Evolutionary conservation across 2,888 invertebrate genomes (phyloP).

Genomic region (Cremastinae sp.): DNA sequence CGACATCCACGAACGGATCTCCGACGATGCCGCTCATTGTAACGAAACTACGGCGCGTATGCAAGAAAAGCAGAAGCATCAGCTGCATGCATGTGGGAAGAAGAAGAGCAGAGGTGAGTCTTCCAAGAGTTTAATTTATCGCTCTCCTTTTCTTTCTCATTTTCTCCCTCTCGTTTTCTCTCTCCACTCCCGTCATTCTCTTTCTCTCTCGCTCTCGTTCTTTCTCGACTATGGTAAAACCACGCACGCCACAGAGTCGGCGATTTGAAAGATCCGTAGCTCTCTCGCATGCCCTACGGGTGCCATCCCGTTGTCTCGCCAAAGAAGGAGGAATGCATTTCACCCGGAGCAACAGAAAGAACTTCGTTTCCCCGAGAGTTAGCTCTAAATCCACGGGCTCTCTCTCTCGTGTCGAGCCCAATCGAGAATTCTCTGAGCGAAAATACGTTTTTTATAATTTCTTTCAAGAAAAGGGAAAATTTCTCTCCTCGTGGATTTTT

Average conservation of each 20-base stretch:
- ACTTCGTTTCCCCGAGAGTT: constrained; percentile 18
- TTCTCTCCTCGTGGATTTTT: background rate
- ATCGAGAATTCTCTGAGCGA: background rate
- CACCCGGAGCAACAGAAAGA: constrained; percentile 39
- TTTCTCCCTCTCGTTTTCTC: constrained; percentile 44
- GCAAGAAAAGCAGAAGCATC: constrained; percentile 66
- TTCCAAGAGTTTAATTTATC: constrained; percentile 57
- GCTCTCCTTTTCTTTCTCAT: constrained; percentile 38
- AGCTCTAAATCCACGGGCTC: constrained; percentile 13
- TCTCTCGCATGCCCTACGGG: constrained; percentile 55
- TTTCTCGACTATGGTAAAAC: constrained; percentile 66
- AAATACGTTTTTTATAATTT: background rate
- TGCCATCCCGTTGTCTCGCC: constrained; percentile 59
- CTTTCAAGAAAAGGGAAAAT: background rate
- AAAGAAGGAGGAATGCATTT: constrained; percentile 57
- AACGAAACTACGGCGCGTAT: constrained; percentile 63
- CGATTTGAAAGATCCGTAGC: constrained; percentile 65
- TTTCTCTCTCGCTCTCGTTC: constrained; percentile 48
- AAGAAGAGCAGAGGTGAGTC: constrained; percentile 48
- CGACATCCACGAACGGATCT: constrained; percentile 36
- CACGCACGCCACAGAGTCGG: constrained; percentile 66
- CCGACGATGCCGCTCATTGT: constrained; percentile 37
- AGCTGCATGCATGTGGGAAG: constrained; percentile 47
- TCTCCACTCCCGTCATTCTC: constrained; percentile 65
- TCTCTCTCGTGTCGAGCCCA: background rate